These are phyloP conservation scores for Drosophila sordidula DNA, from an alignment of 2,888 invertebrate species.

Conservation along the genomic window DNA sequence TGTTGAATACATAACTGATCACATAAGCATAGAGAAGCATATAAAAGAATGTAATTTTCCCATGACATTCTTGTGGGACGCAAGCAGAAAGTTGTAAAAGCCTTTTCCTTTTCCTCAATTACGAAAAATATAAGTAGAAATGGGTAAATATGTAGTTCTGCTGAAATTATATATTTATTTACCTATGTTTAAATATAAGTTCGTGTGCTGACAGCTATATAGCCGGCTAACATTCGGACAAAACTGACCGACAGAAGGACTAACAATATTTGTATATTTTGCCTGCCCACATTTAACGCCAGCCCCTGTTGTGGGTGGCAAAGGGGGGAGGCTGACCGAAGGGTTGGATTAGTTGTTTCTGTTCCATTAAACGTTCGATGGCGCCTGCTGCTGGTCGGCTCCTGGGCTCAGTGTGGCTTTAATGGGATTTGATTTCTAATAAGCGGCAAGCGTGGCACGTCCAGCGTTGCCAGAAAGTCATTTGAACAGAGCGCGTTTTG, in stretches of 20 bases:
- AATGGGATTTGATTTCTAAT: slow-evolving; percentile 82
- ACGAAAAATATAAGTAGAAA: too few relatives aligned
- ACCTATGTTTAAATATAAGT: too few relatives aligned
- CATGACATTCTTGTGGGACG: too few relatives aligned
- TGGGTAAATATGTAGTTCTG: too few relatives aligned
- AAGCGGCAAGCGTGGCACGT: slow-evolving; percentile 79
- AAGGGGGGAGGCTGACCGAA: too few relatives aligned
- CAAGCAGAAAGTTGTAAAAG: too few relatives aligned
- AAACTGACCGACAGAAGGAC: slow-evolving; percentile 20
- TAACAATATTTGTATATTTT: slow-evolving; percentile 16
- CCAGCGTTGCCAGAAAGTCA: slow-evolving; percentile 47
- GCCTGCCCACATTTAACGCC: slow-evolving; percentile 8
- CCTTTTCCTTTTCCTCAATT: too few relatives aligned
- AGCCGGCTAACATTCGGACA: too few relatives aligned
- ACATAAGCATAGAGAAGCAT: too few relatives aligned
- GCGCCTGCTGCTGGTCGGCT: slow-evolving; percentile 34
- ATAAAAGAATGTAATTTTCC: too few relatives aligned
- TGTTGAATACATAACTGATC: background rate
- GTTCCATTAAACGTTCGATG: slow-evolving; percentile 54
- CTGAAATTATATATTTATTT: too few relatives aligned
- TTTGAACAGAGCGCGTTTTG: slow-evolving; percentile 43
- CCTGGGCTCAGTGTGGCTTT: slow-evolving; percentile 76
- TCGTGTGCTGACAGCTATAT: too few relatives aligned
- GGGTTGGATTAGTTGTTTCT: slow-evolving; percentile 54
- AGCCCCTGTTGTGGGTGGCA: background rate